A percentile compares a stretch with the other conserved stretches of the same genome.
Conservation (phyloP, 2,888 invertebrate genomes). For the Caenorhabditis macrosperma region DNA sequence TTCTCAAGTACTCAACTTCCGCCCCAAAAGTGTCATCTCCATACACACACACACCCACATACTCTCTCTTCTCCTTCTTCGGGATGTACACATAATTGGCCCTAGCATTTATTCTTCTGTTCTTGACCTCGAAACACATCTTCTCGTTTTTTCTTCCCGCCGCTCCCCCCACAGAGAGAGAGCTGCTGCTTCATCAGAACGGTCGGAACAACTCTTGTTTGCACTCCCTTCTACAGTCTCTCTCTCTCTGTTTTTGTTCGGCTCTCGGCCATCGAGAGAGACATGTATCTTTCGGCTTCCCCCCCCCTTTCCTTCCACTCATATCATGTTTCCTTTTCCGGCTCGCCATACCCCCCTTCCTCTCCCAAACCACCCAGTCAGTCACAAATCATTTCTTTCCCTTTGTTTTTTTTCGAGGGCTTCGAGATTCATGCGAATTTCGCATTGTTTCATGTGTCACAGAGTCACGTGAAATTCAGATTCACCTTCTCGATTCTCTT, state of each 20-base stretch:
- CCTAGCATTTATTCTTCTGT: slow-evolving; percentile 34
- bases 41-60: neutral
- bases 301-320: slow-evolving; percentile 32
- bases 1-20: slow-evolving; percentile 4
- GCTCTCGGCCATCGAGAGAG: slow-evolving; percentile 3
- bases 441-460: no score
- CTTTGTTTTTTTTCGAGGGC: neutral
- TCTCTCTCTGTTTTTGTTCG: slow-evolving; percentile 1
- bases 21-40: slow-evolving; percentile 23
- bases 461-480: no score
- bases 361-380: neutral
- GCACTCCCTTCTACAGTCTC: slow-evolving; percentile 11
- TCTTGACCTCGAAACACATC: slow-evolving; percentile 41
- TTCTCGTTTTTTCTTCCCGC: neutral
- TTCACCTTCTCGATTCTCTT: no score
- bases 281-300: slow-evolving; percentile 20
- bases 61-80: neutral
- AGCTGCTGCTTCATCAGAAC: no score
- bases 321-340: slow-evolving; percentile 48
- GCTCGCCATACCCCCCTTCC: neutral
- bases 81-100: slow-evolving; percentile 47
- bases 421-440: no score
- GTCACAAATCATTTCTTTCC: neutral
- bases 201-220: slow-evolving; percentile 22
- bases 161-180: no score